A percentile compares a stretch with the other conserved stretches of the same genome.
Conservation (phyloP, 2,113 vertebrate genomes). For the Heterotis niloticus region DNA sequence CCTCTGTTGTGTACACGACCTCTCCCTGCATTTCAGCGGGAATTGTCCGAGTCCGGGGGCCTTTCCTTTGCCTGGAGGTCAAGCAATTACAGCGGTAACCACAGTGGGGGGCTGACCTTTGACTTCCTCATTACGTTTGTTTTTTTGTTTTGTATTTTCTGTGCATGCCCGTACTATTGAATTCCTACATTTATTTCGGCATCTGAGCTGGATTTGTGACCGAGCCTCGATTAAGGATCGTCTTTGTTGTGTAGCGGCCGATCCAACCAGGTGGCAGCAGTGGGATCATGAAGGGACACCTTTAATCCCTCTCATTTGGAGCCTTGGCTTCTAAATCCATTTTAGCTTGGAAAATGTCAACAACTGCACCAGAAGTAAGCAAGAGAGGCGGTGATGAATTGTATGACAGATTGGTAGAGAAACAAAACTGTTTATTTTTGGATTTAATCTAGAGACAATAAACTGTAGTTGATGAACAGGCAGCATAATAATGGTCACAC, state of each 20-base stretch:
- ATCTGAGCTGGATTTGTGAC: not conserved
- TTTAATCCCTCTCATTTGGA: conserved; percentile 5
- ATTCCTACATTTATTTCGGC: not conserved
- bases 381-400: not conserved
- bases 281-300: not conserved
- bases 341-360: not conserved
- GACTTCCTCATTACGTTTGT: not conserved
- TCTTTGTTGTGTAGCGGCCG: not conserved
- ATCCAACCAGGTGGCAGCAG: not conserved
- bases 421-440: not conserved
- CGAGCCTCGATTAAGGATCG: not conserved
- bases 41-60: not conserved
- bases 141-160: not conserved
- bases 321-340: not conserved
- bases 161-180: not conserved
- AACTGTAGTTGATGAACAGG: not conserved
- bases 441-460: not conserved
- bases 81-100: not conserved
- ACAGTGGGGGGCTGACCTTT: not conserved
- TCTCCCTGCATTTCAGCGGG: not conserved
- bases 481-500: not conserved
- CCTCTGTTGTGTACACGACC: too few relatives aligned
- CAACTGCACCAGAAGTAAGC: not conserved
- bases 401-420: not conserved
- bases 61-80: too few relatives aligned